These are phyloP conservation scores for Anolis sagrei DNA, from an alignment of 2,113 vertebrate genomes.

Conservation along the genomic window DNA sequence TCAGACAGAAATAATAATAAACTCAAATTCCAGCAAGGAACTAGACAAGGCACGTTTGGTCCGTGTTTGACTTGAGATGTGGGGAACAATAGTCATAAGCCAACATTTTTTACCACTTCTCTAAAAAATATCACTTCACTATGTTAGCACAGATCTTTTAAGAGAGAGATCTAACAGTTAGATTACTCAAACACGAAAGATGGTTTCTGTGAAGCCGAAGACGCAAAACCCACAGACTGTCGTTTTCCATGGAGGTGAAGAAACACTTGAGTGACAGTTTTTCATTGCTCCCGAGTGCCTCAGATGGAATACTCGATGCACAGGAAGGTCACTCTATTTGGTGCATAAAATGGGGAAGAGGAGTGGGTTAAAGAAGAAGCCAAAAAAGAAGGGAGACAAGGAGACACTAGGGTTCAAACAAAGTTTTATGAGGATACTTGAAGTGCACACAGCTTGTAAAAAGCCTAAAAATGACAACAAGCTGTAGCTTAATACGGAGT, in stretches of 20 bases:
- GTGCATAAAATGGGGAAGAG: conserved; percentile 31
- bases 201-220: not conserved
- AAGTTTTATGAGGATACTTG: conserved; percentile 65
- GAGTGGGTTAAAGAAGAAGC: not conserved
- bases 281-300: not conserved
- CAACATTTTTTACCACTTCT: conserved; percentile 36
- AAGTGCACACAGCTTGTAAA: conserved; percentile 62
- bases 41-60: not conserved
- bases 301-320: rapidly evolving
- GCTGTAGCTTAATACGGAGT: conserved; percentile 3
- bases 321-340: conserved; percentile 12
- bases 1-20: conserved; percentile 30
- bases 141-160: conserved; percentile 21
- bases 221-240: not conserved
- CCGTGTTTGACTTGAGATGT: rapidly evolving
- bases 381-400: not conserved
- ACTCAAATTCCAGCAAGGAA: not conserved
- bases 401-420: conserved; percentile 52
- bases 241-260: not conserved
- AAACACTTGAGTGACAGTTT: not conserved
- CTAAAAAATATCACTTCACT: not conserved
- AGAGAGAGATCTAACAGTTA: not conserved
- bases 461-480: conserved; percentile 31
- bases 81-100: conserved; percentile 14
- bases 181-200: conserved; percentile 22